phyloP scores from a whole-genome alignment of 2,797 vertebrate genomes.

The Echiichthys vipera region DNA sequence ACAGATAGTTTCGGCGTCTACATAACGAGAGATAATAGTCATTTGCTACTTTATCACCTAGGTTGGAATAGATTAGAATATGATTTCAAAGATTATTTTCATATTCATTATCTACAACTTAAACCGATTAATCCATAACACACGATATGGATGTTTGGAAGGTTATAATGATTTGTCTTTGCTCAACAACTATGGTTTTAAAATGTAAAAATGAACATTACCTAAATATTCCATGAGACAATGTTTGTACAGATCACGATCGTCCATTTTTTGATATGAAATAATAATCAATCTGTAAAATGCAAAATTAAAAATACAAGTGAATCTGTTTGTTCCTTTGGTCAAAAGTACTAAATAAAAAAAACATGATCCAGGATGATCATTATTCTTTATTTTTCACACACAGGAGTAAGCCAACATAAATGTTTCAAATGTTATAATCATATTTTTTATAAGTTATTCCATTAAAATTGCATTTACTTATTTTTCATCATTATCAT shows the following conservation, averaged over 20 bases:
- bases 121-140: neutral
- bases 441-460: slow-evolving; percentile 71
- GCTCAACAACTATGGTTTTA: neutral
- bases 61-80: neutral
- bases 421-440: slow-evolving; percentile 74
- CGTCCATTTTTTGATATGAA: neutral
- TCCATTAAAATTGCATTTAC: slow-evolving; percentile 63
- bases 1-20: neutral
- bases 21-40: neutral
- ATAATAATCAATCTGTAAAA: neutral
- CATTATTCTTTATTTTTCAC: slow-evolving; percentile 79
- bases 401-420: slow-evolving; percentile 77
- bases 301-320: neutral
- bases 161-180: neutral
- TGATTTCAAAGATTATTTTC: neutral
- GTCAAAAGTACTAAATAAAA: neutral
- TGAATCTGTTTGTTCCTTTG: neutral
- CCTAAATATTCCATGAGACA: neutral
- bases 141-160: neutral
- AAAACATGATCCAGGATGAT: slow-evolving; percentile 30
- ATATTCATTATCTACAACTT: neutral
- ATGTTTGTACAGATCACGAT: neutral
- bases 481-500: slow-evolving; percentile 60
- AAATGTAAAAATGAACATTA: neutral
- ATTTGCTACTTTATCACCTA: neutral